Evolutionary conservation across 1,140 invertebrate species (phyloP).

Genomic region (Sinella curviseta): DNA sequence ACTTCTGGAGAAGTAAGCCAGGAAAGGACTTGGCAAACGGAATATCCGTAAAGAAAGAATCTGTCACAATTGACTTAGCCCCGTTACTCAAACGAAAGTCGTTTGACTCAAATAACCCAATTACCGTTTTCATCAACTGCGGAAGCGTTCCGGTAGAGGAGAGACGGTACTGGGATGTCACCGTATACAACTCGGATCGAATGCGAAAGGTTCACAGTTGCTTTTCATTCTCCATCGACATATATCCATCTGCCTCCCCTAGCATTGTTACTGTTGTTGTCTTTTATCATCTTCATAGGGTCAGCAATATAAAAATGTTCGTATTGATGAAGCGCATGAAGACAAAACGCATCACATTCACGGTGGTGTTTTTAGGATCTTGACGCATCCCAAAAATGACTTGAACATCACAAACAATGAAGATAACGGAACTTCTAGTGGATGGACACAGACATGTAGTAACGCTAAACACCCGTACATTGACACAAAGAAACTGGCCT

Average conservation of each 20-base stretch:
- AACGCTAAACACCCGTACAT: not conserved
- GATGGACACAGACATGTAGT: not conserved
- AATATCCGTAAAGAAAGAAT: not conserved
- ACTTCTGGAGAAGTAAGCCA: not conserved
- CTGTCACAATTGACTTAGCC: not conserved
- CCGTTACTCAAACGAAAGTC: not conserved
- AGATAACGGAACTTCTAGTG: not conserved
- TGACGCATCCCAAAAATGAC: not conserved
- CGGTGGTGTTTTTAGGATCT: not conserved
- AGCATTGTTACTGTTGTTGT: no score
- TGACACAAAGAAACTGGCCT: not conserved
- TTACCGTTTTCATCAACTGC: not conserved
- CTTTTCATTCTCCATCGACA: no score
- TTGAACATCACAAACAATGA: not conserved
- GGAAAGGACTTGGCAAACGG: not conserved
- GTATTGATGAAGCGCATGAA: not conserved
- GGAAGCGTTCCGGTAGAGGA: not conserved
- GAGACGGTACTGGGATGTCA: not conserved
- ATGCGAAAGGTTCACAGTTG: not conserved
- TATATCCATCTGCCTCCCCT: no score
- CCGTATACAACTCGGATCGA: not conserved
- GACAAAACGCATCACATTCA: not conserved
- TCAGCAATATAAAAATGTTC: not conserved
- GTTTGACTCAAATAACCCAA: not conserved
- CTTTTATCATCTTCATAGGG: not conserved